Evolutionary conservation across 1,140 invertebrate genomes (phyloP), one percentile per base, ranked within the genome.

Genomic region (Calephelis virginiensis): DNA sequence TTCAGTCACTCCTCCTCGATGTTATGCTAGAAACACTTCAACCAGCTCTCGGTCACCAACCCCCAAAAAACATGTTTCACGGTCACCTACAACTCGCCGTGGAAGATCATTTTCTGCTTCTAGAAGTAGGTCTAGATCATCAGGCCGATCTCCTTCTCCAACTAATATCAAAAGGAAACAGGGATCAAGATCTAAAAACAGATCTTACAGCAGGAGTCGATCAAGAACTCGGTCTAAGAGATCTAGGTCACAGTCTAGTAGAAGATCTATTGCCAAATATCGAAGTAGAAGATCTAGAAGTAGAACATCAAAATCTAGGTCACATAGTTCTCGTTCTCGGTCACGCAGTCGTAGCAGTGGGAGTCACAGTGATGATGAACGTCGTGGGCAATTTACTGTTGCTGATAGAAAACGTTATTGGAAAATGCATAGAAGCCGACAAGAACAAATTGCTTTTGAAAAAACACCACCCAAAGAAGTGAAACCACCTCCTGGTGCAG

Each of bases 351-450:
- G 68, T n/a, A 59, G 53, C 53, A 82, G 73, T 47, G 77, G 71
- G 7, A 75, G 77, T 8, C 75, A 73, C 0, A 85, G 79, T 53
- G 86, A 91, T 4, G 86, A 90, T 43, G 84, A 85, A 61, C 80
- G 86, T 38, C 81, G 87, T 12, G 87, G 87, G 3, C 87, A 88
- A 64, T 91, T 90, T 28, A 88, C 89, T 8, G 88, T 90, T 1
- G 82, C 84, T 1, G 89, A 91, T 53, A 78, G 89, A 37, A 91
- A 91, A 73, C 72, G 83, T 8, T 91, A 82, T 70, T 89, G 89
- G 86, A 89, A 91, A 71, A 68, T 85, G 67, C 88, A 88, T 63
- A 83, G 81, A 72, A 78, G 68, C 28, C 78, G 78, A 40, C 80
- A 83, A 63, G 84, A 82, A 45, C 74, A 84, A 62, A 79, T 75